Percentiles rank a stretch among this genome's conserved stretches.
Evolutionary conservation across 2,113 vertebrate species (phyloP).

Genomic region (Manacus vitellinus): DNA sequence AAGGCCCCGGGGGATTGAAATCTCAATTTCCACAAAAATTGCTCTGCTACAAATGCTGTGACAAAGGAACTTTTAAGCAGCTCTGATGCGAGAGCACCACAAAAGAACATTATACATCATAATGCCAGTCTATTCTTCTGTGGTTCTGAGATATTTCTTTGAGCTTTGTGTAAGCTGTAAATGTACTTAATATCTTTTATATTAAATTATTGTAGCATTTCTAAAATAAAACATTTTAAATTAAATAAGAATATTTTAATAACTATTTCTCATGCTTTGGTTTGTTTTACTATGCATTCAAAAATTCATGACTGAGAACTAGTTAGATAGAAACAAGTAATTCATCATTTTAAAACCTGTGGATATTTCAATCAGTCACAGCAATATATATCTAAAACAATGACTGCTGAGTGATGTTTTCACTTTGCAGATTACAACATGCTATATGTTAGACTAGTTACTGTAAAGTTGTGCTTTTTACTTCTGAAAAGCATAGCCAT

Average conservation of each 20-base stretch:
- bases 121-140: neutral
- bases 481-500: neutral
- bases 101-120: neutral
- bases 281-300: neutral
- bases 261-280: neutral
- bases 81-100: neutral
- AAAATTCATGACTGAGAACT: neutral
- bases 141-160: neutral
- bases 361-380: neutral
- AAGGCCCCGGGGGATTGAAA: neutral
- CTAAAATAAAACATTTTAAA: neutral
- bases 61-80: neutral
- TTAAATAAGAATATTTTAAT: neutral
- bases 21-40: slow-evolving; percentile 7
- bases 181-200: neutral
- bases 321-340: neutral
- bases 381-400: neutral
- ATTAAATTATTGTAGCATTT: neutral
- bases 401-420: neutral
- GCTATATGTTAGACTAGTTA: neutral
- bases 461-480: neutral
- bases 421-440: neutral
- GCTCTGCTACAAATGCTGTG: neutral
- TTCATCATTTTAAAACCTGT: neutral
- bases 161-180: neutral